Evolutionary conservation across 2,888 invertebrate species (phyloP).

Genomic region (Arctia plantaginis): DNA sequence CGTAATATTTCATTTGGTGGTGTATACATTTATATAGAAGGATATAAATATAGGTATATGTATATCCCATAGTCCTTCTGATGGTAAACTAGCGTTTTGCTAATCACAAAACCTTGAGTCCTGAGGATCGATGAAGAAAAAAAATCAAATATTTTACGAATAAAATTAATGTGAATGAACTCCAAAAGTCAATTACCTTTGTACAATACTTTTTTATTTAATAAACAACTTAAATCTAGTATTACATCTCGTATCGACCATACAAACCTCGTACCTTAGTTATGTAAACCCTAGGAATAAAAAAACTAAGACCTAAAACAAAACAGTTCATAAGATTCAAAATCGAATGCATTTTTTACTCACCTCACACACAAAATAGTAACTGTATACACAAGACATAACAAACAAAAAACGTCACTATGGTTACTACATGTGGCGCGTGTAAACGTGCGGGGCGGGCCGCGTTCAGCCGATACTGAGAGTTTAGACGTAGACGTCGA

Average conservation of each 20-base stretch:
- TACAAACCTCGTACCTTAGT: background rate
- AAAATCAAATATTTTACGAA: background rate
- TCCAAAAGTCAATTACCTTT: background rate
- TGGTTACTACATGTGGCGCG: conserved; percentile 21
- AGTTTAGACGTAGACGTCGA: conserved; percentile 14
- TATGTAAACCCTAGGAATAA: background rate
- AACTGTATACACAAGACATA: conserved; percentile 24
- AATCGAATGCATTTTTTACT: conserved; percentile 20
- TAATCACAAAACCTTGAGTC: background rate
- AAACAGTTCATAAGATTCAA: conserved; percentile 13
- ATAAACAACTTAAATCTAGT: conserved; percentile 1
- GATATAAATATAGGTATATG: no score
- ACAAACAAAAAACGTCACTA: conserved; percentile 32
- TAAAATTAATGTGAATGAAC: background rate
- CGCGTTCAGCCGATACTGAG: conserved; percentile 31
- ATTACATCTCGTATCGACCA: background rate
- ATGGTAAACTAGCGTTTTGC: background rate
- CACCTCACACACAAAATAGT: conserved; percentile 26
- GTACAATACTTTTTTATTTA: background rate
- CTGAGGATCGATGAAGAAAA: background rate
- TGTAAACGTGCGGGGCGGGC: conserved; percentile 26
- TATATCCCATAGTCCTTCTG: background rate
- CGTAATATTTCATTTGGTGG: no score
- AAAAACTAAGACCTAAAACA: background rate
- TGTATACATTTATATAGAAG: no score